Evolutionary conservation across 2,888 invertebrate genomes (phyloP).

Genomic region (Alviniconcha strummeri): DNA sequence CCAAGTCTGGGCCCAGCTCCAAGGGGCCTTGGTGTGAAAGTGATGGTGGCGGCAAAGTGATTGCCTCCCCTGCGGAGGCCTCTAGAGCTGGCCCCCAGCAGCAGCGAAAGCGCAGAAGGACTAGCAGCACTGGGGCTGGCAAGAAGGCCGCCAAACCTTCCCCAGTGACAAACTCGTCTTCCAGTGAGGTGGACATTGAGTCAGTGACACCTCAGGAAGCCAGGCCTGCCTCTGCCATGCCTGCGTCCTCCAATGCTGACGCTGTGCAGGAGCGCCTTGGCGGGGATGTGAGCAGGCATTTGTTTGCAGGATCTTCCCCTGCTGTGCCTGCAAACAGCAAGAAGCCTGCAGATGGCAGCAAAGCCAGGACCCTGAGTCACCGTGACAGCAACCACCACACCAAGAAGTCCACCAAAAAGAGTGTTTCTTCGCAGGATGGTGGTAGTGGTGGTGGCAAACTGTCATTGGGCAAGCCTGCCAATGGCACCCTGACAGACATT

Average conservation of each 20-base stretch:
- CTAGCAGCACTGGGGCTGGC: neutral
- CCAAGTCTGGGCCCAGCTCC: neutral
- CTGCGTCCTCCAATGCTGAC: neutral
- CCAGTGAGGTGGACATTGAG: constrained; percentile 28
- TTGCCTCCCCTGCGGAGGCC: too few relatives aligned
- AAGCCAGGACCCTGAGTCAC: neutral
- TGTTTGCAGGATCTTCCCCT: neutral
- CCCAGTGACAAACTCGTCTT: neutral
- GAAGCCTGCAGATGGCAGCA: neutral
- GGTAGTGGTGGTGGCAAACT: neutral
- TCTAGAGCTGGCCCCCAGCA: neutral
- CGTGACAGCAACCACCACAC: neutral
- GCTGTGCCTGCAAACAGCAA: neutral
- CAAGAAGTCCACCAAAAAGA: constrained; percentile 6
- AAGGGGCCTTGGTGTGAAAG: too few relatives aligned
- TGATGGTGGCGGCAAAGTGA: too few relatives aligned
- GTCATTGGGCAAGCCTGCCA: neutral
- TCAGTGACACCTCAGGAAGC: constrained; percentile 12
- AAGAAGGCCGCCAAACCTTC: neutral
- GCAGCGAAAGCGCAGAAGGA: constrained; percentile 2
- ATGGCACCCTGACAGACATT: constrained; percentile 9
- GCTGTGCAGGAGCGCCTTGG: neutral
- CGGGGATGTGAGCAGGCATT: constrained; percentile 1
- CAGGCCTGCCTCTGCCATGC: neutral
- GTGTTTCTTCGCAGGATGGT: neutral